Conservation (phyloP, 1,140 invertebrate species). For the Bombus confusus region DNA sequence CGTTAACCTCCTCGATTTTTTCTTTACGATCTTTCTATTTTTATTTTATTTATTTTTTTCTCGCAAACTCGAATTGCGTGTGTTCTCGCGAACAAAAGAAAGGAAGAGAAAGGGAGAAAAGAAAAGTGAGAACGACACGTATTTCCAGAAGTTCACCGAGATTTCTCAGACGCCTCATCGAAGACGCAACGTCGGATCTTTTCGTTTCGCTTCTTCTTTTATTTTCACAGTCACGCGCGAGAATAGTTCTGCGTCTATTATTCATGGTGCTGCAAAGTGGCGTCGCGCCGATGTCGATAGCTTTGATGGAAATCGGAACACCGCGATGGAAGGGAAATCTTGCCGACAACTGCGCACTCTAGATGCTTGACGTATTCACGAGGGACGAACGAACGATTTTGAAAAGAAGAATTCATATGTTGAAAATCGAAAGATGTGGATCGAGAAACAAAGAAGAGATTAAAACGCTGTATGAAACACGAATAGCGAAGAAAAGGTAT, state of each 20-base stretch:
- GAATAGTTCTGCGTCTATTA: slow-evolving; percentile 26
- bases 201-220: background rate
- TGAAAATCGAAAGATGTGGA: background rate
- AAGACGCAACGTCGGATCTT: slow-evolving; percentile 6
- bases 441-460: background rate
- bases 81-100: background rate
- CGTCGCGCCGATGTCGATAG: slow-evolving; percentile 4
- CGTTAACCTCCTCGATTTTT: slow-evolving; percentile 34
- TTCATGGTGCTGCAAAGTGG: slow-evolving; percentile 5
- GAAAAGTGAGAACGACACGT: background rate
- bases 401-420: background rate
- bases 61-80: slow-evolving; percentile 36
- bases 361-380: background rate
- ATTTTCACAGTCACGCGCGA: slow-evolving; percentile 6
- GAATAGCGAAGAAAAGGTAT: background rate
- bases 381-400: background rate
- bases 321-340: slow-evolving; percentile 3
- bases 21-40: background rate
- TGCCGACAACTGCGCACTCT: background rate
- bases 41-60: slow-evolving; percentile 6
- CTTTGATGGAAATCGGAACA: slow-evolving; percentile 33
- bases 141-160: slow-evolving; percentile 47
- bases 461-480: background rate
- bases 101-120: background rate
- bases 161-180: slow-evolving; percentile 35